Evolutionary conservation across 1,140 invertebrate genomes (phyloP).

Genomic region (Drosophila aff.): DNA sequence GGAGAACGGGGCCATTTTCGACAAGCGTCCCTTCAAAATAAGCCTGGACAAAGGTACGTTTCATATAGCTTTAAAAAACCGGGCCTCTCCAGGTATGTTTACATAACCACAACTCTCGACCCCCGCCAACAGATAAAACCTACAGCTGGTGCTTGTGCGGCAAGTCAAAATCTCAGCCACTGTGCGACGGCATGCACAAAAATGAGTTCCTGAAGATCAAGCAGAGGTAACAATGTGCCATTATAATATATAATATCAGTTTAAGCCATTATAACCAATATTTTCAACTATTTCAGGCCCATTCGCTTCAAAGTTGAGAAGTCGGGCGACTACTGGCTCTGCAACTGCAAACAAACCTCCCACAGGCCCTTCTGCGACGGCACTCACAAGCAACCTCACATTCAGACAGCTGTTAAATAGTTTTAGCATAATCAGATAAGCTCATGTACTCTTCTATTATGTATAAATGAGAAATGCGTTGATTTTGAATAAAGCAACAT

Average conservation of each 20-base stretch:
- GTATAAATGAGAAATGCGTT: conserved; percentile 53
- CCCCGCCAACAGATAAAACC: conserved; percentile 88
- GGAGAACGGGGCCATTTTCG: conserved; percentile 91
- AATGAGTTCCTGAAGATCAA: conserved; percentile 90
- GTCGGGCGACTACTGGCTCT: conserved; percentile 98
- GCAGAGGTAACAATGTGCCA: conserved; percentile 85
- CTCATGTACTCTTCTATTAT: not conserved
- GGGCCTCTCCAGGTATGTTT: conserved; percentile 38
- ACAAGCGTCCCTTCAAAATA: conserved; percentile 95
- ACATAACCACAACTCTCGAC: conserved; percentile 66
- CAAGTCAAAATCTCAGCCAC: conserved; percentile 94
- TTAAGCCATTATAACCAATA: conserved; percentile 5
- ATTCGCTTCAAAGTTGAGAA: conserved; percentile 93
- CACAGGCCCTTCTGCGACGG: conserved; percentile 99
- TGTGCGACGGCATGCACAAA: conserved; percentile 97
- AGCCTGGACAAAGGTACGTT: conserved; percentile 87
- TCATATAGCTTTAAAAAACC: too few relatives aligned
- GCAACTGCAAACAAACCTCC: conserved; percentile 98
- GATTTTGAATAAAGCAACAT: conserved; percentile 74
- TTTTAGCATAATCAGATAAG: conserved; percentile 6
- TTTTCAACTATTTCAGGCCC: conserved; percentile 87
- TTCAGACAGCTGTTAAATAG: conserved; percentile 87
- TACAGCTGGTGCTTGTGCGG: conserved; percentile 98
- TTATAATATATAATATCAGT: not conserved
- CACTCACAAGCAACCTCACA: conserved; percentile 91